Percentiles rank a stretch among this genome's conserved stretches.
Conservation (phyloP, 2,888 invertebrate species). For the Mesochorus sp. region DNA sequence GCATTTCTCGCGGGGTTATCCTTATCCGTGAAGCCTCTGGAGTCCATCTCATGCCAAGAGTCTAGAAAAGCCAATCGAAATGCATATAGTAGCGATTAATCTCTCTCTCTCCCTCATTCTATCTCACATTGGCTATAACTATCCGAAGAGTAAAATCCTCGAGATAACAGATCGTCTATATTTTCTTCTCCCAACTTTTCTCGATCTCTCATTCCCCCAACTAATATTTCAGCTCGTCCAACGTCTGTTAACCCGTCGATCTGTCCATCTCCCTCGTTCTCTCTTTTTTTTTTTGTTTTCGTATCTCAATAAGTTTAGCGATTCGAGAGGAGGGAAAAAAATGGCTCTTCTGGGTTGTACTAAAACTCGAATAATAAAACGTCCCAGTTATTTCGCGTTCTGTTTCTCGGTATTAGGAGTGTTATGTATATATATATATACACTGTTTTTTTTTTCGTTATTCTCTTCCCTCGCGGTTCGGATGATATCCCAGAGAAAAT, state of each 20-base stretch:
- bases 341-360: background rate
- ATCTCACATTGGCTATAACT: background rate
- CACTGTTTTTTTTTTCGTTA: background rate
- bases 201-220: slow-evolving; percentile 30
- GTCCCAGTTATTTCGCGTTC: slow-evolving; percentile 1
- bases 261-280: background rate
- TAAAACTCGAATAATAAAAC: slow-evolving; percentile 14
- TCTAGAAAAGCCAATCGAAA: slow-evolving; percentile 22
- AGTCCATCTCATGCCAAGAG: slow-evolving; percentile 24
- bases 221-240: slow-evolving; percentile 40
- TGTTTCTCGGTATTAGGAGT: slow-evolving; percentile 12
- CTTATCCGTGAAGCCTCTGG: slow-evolving; percentile 29
- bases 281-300: slow-evolving; percentile 5
- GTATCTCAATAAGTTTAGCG: background rate
- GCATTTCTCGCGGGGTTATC: slow-evolving; percentile 5
- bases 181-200: slow-evolving; percentile 33
- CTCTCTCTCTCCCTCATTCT: slow-evolving; percentile 28
- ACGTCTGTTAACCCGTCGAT: slow-evolving; percentile 43
- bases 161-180: slow-evolving; percentile 19
- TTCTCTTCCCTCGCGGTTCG: background rate
- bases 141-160: slow-evolving; percentile 18
- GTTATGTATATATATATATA: background rate
- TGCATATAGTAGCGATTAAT: slow-evolving; percentile 39
- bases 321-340: background rate
- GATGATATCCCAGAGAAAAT: background rate